Conservation (phyloP, 37 sponge, comb jelly and placozoan species). For the Dysidea cf. avara region DNA sequence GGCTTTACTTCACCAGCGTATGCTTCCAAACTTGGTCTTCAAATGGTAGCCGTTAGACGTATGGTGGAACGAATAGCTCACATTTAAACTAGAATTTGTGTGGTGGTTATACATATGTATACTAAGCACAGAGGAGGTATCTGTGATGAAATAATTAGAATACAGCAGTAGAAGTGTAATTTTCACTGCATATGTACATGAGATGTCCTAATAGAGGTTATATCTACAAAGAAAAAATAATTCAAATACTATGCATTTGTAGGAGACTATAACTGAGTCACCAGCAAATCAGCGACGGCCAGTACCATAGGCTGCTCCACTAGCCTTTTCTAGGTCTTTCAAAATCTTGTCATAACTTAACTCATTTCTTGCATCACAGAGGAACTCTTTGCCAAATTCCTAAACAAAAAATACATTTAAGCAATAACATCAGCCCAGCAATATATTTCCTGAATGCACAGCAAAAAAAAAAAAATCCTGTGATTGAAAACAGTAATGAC, state of each 20-base stretch:
- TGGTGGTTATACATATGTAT: too few species aligned
- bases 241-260: constrained; percentile 10
- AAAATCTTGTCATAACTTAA: constrained; percentile 54
- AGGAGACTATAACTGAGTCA: background rate
- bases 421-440: too few species aligned
- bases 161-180: constrained; percentile 6
- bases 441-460: constrained; percentile 1
- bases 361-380: constrained; percentile 70
- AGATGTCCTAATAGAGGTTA: background rate
- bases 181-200: background rate
- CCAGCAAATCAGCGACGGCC: constrained; percentile 26
- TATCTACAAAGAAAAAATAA: constrained; percentile 9
- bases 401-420: constrained; percentile 17
- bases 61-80: constrained; percentile 62
- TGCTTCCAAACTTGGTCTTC: constrained; percentile 63
- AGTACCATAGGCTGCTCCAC: constrained; percentile 93
- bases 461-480: background rate
- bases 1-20: background rate
- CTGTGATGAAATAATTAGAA: constrained; percentile 4
- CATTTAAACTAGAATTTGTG: background rate
- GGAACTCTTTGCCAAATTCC: constrained; percentile 80
- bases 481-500: constrained; percentile 4
- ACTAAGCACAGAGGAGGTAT: too few species aligned
- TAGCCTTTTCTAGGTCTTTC: constrained; percentile 64
- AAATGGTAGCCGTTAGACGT: constrained; percentile 63